Conservation (phyloP, 2,113 vertebrate genomes). For the Lycaon pictus region DNA sequence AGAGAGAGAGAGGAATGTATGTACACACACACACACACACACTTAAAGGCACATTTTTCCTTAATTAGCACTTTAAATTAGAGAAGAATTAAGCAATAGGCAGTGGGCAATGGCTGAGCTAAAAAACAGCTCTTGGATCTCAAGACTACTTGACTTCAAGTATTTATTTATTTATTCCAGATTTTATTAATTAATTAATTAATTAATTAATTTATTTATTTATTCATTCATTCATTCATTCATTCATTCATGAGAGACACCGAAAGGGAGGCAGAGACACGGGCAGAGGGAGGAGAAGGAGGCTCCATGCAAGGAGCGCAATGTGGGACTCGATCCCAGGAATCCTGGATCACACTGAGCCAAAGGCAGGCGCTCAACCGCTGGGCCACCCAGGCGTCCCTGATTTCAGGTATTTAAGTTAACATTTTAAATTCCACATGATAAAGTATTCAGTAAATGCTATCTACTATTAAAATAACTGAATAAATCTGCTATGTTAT, state of each 20-base stretch:
- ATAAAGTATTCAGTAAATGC: not conserved
- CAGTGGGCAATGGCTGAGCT: not conserved
- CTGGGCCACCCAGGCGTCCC: too few species aligned
- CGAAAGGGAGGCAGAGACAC: too few species aligned
- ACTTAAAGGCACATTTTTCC: not conserved
- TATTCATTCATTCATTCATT: too few species aligned
- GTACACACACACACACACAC: not conserved
- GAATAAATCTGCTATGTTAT: not conserved
- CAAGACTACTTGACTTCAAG: not conserved
- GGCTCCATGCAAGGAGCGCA: too few species aligned
- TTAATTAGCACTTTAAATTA: slow-evolving; percentile 13
- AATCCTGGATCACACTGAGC: too few species aligned
- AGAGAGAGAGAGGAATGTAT: not conserved
- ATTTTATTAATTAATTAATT: too few species aligned
- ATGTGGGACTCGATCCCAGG: too few species aligned
- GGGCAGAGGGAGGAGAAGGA: too few species aligned
- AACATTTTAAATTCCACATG: not conserved
- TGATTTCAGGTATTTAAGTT: not conserved
- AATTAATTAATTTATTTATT: too few species aligned
- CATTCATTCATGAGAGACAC: too few species aligned
- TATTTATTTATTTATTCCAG: not conserved
- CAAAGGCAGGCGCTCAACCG: too few species aligned
- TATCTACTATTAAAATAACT: not conserved
- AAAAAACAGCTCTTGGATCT: not conserved
- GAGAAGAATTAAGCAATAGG: not conserved